phyloP scores from a whole-genome alignment of 2,888 invertebrate genomes.

The Cantharis flavilabris region DNA sequence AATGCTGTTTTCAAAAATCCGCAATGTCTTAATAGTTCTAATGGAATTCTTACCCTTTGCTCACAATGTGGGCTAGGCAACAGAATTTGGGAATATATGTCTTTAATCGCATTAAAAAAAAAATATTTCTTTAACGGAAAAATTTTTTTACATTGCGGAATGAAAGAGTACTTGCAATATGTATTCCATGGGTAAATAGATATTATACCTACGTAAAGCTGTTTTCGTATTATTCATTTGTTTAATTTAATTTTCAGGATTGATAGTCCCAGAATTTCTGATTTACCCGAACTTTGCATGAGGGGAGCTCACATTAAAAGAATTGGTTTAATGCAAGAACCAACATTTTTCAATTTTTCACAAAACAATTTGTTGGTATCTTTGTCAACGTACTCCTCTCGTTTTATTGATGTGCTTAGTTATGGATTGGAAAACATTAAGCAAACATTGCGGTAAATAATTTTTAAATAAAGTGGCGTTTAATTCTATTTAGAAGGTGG shows the following conservation, averaged over 20 bases:
- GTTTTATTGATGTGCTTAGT: not conserved
- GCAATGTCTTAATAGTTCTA: not conserved
- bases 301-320: not conserved
- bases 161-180: not conserved
- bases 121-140: not conserved
- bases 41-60: not conserved
- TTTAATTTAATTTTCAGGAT: not conserved
- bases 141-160: not conserved
- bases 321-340: not conserved
- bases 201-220: not conserved
- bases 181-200: not conserved
- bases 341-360: not conserved
- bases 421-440: not conserved
- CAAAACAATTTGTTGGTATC: not conserved
- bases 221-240: not conserved
- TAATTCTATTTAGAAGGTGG: too few species aligned
- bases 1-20: too few species aligned
- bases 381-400: not conserved
- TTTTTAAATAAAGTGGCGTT: too few species aligned
- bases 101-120: not conserved
- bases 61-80: not conserved
- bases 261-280: not conserved
- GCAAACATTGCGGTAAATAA: not conserved
- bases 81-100: not conserved
- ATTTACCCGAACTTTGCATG: not conserved